Conservation (phyloP, 2,797 vertebrate genomes). For the Microchirus variegatus region DNA sequence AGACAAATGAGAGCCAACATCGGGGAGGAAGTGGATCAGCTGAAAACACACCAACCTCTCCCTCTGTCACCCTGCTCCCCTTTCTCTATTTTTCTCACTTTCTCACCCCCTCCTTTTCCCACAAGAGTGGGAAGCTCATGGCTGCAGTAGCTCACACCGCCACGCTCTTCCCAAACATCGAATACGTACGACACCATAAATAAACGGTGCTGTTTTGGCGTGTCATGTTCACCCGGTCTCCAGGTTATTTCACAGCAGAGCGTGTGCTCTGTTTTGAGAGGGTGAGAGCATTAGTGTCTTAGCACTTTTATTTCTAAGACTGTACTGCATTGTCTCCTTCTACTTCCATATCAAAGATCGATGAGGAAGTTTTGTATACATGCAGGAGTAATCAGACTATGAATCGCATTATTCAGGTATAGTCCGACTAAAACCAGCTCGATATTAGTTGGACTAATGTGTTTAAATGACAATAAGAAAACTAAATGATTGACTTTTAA, state of each 20-base stretch:
- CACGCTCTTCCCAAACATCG: slow-evolving; percentile 7
- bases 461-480: no score
- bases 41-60: slow-evolving; percentile 70
- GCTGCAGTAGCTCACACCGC: slow-evolving; percentile 28
- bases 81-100: slow-evolving; percentile 34
- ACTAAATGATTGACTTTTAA: no score
- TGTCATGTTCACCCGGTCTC: slow-evolving; percentile 14
- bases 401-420: no score
- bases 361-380: no score
- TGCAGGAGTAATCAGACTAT: no score
- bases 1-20: slow-evolving; percentile 77
- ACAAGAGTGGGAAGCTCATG: slow-evolving; percentile 22
- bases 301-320: no score
- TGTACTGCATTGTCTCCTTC: no score
- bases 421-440: no score
- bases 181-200: slow-evolving; percentile 25
- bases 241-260: slow-evolving; percentile 31
- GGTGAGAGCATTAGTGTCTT: slow-evolving; percentile 13
- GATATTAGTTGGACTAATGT: no score
- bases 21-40: slow-evolving; percentile 75
- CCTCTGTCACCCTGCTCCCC: slow-evolving; percentile 45
- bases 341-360: no score
- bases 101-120: slow-evolving; percentile 1
- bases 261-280: background rate
- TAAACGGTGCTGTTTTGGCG: slow-evolving; percentile 17